Evolutionary conservation across 2,797 vertebrate species (phyloP), one percentile per base, ranked within the genome.

Genomic region (Hyperoplus immaculatus): DNA sequence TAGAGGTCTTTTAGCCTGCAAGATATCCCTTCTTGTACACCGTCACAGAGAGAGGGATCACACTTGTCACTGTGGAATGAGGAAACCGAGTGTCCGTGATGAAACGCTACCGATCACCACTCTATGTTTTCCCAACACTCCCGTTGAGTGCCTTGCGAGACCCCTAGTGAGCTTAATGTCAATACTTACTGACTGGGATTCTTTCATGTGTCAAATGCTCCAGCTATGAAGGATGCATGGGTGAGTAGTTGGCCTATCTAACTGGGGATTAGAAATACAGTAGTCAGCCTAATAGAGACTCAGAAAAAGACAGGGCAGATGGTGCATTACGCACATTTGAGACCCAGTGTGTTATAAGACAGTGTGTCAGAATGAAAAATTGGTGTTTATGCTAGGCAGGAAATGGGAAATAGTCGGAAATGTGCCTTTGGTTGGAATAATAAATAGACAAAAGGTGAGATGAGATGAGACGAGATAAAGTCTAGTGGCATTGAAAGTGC

Each of bases 281-380:
- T 77, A 85, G 72, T 72, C 77, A 57, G 72, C 3, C 55, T 61
- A 61, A 74, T 63, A 45, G 58, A 77, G 61, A 50, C 54, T 47
- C 80, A 69, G 77, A 67, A 78, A 29, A 69, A 55, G 47, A 77
- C 73, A 79, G 83, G 61, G 73, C 88, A 83, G 88, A 87, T 91
- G 86, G 88, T 66, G 45, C 77, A 78, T 60, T 42, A 49, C 2
- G 57, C 77, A 84, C 82, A 69, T 81, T 78, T 51, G 70, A 82
- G 78, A 81, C 75, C 36, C 63, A 61, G 65, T 67, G 69, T 86
- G 82, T 86, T 83, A 58, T 67, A 65, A 80, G 55, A 53, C 38
- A 57, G 64, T 55, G 80, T 83, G 85, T 89, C 77, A 70, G 72
- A 72, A 84, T 84, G 89, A 90, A 77, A 83, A 83, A 89, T 90